Conservation (phyloP, 2,888 invertebrate species). For the Odontocerum albicorne region DNA sequence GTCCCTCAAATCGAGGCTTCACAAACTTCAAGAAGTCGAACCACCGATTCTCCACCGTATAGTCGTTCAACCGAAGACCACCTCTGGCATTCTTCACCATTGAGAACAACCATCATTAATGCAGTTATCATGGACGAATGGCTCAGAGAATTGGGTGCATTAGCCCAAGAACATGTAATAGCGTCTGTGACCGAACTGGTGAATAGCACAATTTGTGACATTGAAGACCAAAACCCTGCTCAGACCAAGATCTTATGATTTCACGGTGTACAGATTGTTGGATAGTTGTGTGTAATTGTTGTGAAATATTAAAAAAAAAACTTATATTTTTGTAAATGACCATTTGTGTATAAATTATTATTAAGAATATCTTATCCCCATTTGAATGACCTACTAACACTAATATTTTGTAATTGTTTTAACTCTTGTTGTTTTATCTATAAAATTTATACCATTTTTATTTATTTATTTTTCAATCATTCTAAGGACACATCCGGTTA, state of each 20-base stretch:
- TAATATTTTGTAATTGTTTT: too few species aligned
- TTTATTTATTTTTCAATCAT: too few species aligned
- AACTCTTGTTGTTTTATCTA: too few species aligned
- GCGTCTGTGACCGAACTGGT: constrained; percentile 52
- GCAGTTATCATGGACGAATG: constrained; percentile 94
- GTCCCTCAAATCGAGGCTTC: constrained; percentile 19
- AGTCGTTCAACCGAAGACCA: constrained; percentile 44
- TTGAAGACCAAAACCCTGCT: constrained; percentile 17
- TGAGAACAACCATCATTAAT: constrained; percentile 50
- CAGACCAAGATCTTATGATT: constrained; percentile 35
- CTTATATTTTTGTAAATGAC: too few species aligned
- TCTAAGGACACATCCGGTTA: too few species aligned
- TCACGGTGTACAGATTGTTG: too few species aligned
- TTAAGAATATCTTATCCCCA: too few species aligned
- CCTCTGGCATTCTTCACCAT: constrained; percentile 54
- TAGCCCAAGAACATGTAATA: constrained; percentile 91
- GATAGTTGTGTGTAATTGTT: too few species aligned
- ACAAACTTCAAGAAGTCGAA: background rate
- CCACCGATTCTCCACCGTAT: constrained; percentile 38
- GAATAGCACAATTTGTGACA: constrained; percentile 20
- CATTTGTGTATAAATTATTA: too few species aligned
- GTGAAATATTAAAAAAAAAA: too few species aligned
- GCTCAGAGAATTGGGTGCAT: constrained; percentile 91
- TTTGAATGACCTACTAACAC: too few species aligned
- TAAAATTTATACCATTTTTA: too few species aligned